Evolutionary conservation across 2,888 invertebrate genomes (phyloP).

Genomic region (Drosophila vallismaia): DNA sequence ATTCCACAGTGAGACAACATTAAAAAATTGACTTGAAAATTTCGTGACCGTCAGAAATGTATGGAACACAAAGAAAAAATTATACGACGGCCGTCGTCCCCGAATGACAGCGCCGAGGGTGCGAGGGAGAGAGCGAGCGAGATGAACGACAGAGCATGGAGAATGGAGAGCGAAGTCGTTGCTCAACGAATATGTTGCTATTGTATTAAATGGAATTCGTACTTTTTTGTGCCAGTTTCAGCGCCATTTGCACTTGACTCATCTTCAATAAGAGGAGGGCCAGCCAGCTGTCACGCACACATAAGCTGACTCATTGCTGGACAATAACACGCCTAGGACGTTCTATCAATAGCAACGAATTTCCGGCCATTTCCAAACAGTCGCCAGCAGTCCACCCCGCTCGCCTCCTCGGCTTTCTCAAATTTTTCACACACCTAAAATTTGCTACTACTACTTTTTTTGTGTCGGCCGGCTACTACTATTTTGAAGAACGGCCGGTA

Average conservation of each 20-base stretch:
- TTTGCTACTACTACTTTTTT: slow-evolving; percentile 10
- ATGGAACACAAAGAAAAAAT: slow-evolving; percentile 62
- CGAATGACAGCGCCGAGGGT: slow-evolving; percentile 54
- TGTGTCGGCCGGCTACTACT: slow-evolving; percentile 58
- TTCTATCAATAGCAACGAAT: slow-evolving; percentile 7
- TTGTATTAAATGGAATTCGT: slow-evolving; percentile 44
- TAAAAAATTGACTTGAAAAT: slow-evolving; percentile 50
- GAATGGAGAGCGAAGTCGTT: slow-evolving; percentile 56
- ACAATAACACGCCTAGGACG: slow-evolving; percentile 19
- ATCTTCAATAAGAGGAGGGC: slow-evolving; percentile 9
- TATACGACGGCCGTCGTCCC: slow-evolving; percentile 57
- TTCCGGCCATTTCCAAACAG: neutral
- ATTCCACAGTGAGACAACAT: slow-evolving; percentile 45
- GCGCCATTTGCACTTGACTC: slow-evolving; percentile 27
- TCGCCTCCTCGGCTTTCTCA: slow-evolving; percentile 19
- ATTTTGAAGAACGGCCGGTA: slow-evolving; percentile 51
- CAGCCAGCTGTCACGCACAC: slow-evolving; percentile 5
- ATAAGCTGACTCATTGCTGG: slow-evolving; percentile 33
- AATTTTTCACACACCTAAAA: slow-evolving; percentile 13
- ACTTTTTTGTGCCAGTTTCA: slow-evolving; percentile 9
- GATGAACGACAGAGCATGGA: slow-evolving; percentile 15
- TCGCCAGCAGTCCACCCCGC: neutral
- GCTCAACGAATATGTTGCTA: slow-evolving; percentile 36
- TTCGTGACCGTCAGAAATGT: slow-evolving; percentile 51
- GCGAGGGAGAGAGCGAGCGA: slow-evolving; percentile 41